phyloP scores from a whole-genome alignment of 64 coral and sea anemone genomes.

The Stichodactyla helianthus region DNA sequence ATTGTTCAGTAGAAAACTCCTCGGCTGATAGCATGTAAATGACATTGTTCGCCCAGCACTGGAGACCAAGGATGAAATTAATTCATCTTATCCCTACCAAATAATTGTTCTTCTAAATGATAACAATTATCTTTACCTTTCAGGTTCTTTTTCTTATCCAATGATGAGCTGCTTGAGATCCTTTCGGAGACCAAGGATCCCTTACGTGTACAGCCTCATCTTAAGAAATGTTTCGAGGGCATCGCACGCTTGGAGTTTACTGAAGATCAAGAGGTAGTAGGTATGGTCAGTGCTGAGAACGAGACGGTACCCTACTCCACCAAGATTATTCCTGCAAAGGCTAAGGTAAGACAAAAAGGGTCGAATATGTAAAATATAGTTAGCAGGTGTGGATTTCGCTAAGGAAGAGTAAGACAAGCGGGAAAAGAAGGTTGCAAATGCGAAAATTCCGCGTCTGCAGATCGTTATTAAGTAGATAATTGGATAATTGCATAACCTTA shows the following conservation, averaged over 20 bases:
- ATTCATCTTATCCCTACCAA: neutral
- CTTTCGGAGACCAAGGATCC: conserved; percentile 98
- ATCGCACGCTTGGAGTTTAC: conserved; percentile 95
- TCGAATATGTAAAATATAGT: too few relatives aligned
- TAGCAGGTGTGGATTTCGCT: too few relatives aligned
- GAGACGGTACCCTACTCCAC: conserved; percentile 85
- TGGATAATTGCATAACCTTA: too few relatives aligned
- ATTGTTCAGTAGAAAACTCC: too few relatives aligned
- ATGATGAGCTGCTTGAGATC: conserved; percentile 96
- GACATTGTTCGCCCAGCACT: too few relatives aligned
- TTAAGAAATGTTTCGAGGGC: conserved; percentile 99
- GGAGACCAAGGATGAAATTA: too few relatives aligned
- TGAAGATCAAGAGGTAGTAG: conserved; percentile 95
- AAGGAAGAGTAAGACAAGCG: too few relatives aligned
- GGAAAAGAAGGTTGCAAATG: too few relatives aligned
- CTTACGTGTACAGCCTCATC: conserved; percentile 90
- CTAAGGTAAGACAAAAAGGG: conserved; percentile 58
- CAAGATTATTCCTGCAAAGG: conserved; percentile 97
- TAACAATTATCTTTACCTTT: neutral
- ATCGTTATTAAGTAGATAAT: too few relatives aligned
- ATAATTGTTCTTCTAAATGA: neutral
- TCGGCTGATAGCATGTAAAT: too few relatives aligned
- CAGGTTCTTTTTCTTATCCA: conserved; percentile 98
- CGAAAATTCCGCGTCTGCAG: too few relatives aligned
- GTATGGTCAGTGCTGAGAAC: conserved; percentile 99